A percentile compares a stretch with the other conserved stretches of the same genome.
Conservation (phyloP, 2,797 vertebrate species). For the Uromys caudimaculatus region DNA sequence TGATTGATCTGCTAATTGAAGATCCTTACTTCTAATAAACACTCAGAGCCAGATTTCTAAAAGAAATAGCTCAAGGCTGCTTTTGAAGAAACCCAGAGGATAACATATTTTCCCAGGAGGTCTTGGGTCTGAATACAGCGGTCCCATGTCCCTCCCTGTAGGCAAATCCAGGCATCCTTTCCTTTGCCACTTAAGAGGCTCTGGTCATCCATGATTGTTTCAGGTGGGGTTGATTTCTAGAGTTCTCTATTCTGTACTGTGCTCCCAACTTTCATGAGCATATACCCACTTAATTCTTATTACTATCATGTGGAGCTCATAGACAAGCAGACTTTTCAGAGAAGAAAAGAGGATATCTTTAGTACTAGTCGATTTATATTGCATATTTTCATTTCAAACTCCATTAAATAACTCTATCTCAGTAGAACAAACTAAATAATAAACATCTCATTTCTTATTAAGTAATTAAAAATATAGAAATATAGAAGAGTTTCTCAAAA, state of each 20-base stretch:
- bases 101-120: not conserved
- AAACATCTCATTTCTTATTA: not conserved
- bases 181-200: not conserved
- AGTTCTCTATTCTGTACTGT: not conserved
- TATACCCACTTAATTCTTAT: not conserved
- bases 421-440: not conserved
- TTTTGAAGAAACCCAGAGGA: not conserved
- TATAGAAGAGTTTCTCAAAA: not conserved
- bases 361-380: not conserved
- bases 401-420: not conserved
- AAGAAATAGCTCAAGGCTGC: not conserved
- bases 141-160: accelerated
- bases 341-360: not conserved
- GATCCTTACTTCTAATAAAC: constrained; percentile 12
- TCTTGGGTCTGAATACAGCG: not conserved
- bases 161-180: not conserved
- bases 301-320: not conserved
- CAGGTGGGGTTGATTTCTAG: not conserved
- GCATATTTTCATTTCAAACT: not conserved
- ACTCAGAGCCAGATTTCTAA: constrained; percentile 3
- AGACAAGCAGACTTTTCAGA: not conserved
- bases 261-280: not conserved
- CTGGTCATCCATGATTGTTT: not conserved
- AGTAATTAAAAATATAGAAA: not conserved
- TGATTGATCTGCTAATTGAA: not conserved